phyloP scores from a whole-genome alignment of 2,113 vertebrate species.

The Zosterops lateralis region DNA sequence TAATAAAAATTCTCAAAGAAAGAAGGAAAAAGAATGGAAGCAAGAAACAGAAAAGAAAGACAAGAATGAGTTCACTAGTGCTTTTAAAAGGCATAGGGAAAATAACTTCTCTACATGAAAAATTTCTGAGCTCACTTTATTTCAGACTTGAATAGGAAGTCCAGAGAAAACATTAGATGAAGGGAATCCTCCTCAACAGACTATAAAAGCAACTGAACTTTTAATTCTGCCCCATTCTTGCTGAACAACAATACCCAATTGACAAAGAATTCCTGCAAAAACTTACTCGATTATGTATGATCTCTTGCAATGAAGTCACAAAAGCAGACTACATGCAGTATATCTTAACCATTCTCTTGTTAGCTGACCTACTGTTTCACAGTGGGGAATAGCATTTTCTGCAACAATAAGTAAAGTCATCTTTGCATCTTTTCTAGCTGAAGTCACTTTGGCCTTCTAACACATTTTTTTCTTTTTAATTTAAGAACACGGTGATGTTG shows the following conservation, averaged over 20 bases:
- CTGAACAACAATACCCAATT: not conserved
- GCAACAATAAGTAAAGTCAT: not conserved
- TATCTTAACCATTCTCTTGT: not conserved
- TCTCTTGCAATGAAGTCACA: not conserved
- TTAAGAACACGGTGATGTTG: not conserved
- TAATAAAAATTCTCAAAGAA: not conserved
- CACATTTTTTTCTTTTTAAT: not conserved
- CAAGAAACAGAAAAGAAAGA: not conserved
- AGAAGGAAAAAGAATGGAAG: not conserved
- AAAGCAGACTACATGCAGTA: not conserved
- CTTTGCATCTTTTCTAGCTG: not conserved
- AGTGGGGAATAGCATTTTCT: not conserved
- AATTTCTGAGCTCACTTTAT: not conserved
- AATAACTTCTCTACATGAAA: not conserved
- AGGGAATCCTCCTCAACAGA: not conserved
- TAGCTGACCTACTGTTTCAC: not conserved
- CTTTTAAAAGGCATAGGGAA: not conserved
- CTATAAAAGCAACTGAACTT: not conserved
- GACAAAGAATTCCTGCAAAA: not conserved
- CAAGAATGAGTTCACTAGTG: not conserved
- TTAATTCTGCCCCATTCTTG: not conserved
- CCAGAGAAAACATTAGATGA: not conserved
- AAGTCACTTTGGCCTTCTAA: not conserved
- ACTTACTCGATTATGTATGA: not conserved
- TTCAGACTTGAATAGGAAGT: not conserved